phyloP scores from a whole-genome alignment of 2,888 invertebrate species.

The Germaria angustata region DNA sequence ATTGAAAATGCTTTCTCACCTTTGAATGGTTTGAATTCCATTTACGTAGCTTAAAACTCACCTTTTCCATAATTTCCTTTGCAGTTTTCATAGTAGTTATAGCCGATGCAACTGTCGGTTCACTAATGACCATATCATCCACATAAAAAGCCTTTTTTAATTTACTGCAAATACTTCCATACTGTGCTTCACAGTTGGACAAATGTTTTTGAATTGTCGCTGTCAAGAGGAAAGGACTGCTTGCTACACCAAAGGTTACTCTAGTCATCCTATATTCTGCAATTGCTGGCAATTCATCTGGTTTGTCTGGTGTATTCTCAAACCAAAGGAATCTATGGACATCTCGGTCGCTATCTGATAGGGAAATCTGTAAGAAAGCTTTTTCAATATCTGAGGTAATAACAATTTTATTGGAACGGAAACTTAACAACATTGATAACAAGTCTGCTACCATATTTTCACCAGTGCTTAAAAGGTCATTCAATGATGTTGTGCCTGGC shows the following conservation, averaged over 20 bases:
- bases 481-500: too few species aligned
- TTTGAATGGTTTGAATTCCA: too few species aligned
- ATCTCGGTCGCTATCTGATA: slow-evolving; percentile 55
- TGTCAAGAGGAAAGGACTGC: slow-evolving; percentile 63
- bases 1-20: slow-evolving; percentile 11
- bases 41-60: too few species aligned
- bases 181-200: background rate
- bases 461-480: slow-evolving; percentile 56
- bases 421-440: slow-evolving; percentile 55
- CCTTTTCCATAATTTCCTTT: slow-evolving; percentile 52
- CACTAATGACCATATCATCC: slow-evolving; percentile 57
- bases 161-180: slow-evolving; percentile 49
- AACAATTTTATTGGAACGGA: slow-evolving; percentile 63
- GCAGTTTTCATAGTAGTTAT: too few species aligned
- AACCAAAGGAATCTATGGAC: slow-evolving; percentile 66
- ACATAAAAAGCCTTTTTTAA: slow-evolving; percentile 64
- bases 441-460: slow-evolving; percentile 62
- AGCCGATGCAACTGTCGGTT: background rate
- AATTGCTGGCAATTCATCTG: slow-evolving; percentile 18
- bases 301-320: slow-evolving; percentile 21
- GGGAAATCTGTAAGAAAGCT: slow-evolving; percentile 63
- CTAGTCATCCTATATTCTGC: slow-evolving; percentile 55
- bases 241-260: slow-evolving; percentile 64
- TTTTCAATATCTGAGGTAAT: slow-evolving; percentile 66
- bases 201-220: slow-evolving; percentile 64